These are phyloP conservation scores for Actinostola sp. DNA, from an alignment of 92 coral and sea anemone species.

Conservation along the genomic window DNA sequence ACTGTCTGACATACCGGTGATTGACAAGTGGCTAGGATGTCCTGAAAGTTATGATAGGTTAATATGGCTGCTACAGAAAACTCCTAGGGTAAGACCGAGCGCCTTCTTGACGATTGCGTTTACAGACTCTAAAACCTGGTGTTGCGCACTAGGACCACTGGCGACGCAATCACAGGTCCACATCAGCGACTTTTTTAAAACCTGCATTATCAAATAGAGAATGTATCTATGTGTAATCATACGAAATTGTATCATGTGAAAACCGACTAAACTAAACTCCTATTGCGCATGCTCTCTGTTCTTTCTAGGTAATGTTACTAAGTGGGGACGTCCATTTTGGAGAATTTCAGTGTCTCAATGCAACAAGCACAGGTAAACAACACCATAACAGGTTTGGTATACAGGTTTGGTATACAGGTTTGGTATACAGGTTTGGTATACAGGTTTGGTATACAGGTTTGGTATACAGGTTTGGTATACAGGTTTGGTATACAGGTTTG, in stretches of 20 bases:
- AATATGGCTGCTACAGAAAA: conserved; percentile 84
- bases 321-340: conserved; percentile 99
- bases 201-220: no score
- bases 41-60: conserved; percentile 87
- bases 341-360: conserved; percentile 84
- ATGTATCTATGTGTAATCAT: no score
- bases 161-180: no score
- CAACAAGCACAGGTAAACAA: conserved; percentile 80
- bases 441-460: no score
- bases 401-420: neutral
- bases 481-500: no score
- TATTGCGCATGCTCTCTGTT: neutral
- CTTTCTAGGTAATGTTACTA: conserved; percentile 66
- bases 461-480: no score
- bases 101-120: neutral
- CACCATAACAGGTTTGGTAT: no score
- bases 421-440: no score
- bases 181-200: no score
- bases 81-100: conserved; percentile 68
- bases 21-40: conserved; percentile 82
- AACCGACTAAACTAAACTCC: neutral
- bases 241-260: no score
- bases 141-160: no score
- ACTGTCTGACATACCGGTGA: conserved; percentile 67
- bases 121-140: no score